Evolutionary conservation across 1,140 invertebrate species (phyloP).

Genomic region (Dendroctonus ponderosae): DNA sequence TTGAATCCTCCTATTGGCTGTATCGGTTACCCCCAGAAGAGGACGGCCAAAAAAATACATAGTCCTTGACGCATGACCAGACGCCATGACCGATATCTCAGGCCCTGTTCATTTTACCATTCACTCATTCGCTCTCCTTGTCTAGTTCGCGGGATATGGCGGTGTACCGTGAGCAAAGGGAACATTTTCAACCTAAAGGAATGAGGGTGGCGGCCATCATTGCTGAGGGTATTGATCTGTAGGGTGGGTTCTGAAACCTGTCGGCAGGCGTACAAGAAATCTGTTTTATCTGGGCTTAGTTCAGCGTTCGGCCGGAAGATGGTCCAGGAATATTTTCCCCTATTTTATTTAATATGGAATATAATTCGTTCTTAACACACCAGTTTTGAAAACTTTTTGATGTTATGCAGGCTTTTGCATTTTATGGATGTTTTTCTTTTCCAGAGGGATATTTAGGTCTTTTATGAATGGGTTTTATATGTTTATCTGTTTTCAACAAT

Average conservation of each 20-base stretch:
- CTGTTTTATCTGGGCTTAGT: background rate
- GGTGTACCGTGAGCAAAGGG: background rate
- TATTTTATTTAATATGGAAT: too few relatives aligned
- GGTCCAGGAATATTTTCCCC: background rate
- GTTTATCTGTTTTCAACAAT: too few relatives aligned
- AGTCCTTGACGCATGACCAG: constrained; percentile 3
- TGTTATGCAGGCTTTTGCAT: too few relatives aligned
- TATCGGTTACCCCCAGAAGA: too few relatives aligned
- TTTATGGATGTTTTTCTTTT: too few relatives aligned
- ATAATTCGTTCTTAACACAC: too few relatives aligned
- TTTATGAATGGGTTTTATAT: too few relatives aligned
- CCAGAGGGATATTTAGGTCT: too few relatives aligned
- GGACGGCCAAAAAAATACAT: background rate
- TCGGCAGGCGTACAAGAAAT: background rate
- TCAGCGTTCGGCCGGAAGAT: background rate
- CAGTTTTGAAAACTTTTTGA: too few relatives aligned
- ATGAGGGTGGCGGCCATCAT: constrained; percentile 8
- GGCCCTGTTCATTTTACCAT: background rate
- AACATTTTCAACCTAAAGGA: background rate
- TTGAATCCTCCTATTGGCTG: too few relatives aligned
- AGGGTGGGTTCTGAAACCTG: background rate
- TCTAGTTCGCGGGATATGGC: background rate
- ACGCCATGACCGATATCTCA: constrained; percentile 4
- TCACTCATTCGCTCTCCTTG: background rate
- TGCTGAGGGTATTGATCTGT: background rate